A percentile compares a stretch with the other conserved stretches of the same genome.
phyloP scores from a whole-genome alignment of 1,140 invertebrate species.

The Drosophila lacertosa region DNA sequence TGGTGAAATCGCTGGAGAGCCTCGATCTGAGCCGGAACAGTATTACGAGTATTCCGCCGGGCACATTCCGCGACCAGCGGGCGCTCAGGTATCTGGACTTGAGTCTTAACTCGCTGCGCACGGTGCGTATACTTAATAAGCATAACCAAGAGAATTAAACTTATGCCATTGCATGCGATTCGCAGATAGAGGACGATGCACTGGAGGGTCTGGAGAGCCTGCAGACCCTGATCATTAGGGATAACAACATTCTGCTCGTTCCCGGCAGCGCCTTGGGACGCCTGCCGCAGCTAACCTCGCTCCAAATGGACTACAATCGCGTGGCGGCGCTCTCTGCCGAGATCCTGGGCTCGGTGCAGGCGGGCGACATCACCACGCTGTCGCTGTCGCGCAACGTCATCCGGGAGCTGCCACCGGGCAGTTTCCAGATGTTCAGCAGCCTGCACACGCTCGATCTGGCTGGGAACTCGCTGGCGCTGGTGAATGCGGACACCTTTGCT shows the following conservation, averaged over 20 bases:
- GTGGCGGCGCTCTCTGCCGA: conserved; percentile 93
- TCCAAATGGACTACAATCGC: conserved; percentile 93
- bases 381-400: conserved; percentile 93
- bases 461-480: conserved; percentile 90
- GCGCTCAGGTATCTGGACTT: conserved; percentile 91
- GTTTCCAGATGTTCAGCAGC: conserved; percentile 91
- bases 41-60: conserved; percentile 91
- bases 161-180: conserved; percentile 24
- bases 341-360: conserved; percentile 87
- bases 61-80: conserved; percentile 90
- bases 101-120: conserved; percentile 93
- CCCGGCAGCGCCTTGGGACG: conserved; percentile 91
- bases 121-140: conserved; percentile 86
- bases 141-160: not conserved
- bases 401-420: conserved; percentile 91
- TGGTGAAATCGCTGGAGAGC: conserved; percentile 88
- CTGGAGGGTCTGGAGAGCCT: conserved; percentile 92
- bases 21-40: conserved; percentile 94
- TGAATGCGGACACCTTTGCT: conserved; percentile 90
- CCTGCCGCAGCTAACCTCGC: conserved; percentile 88
- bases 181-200: conserved; percentile 92
- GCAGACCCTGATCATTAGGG: conserved; percentile 91
- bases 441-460: conserved; percentile 91
- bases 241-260: conserved; percentile 94
- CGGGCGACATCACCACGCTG: conserved; percentile 84